These are phyloP conservation scores for Actinernus sp. DNA, from an alignment of 92 coral and sea anemone species.

Conservation along the genomic window DNA sequence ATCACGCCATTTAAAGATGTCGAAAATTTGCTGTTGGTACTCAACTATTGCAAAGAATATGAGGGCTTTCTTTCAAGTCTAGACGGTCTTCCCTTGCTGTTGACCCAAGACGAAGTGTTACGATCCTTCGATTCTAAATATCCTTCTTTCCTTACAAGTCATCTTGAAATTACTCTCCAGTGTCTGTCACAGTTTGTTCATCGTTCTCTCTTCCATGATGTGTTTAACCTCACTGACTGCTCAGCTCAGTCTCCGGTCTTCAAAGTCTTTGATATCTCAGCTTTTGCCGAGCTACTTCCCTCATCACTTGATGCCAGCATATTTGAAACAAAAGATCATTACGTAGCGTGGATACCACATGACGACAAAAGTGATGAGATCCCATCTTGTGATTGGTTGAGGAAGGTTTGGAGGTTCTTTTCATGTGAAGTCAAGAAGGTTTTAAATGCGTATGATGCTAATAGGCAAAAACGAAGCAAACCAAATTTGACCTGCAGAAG, in stretches of 20 bases:
- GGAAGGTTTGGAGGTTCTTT: conserved; percentile 55
- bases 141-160: no score
- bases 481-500: not conserved
- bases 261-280: conserved; percentile 32
- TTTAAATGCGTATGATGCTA: not conserved
- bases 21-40: conserved; percentile 25
- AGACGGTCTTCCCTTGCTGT: no score
- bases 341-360: conserved; percentile 32
- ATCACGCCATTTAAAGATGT: conserved; percentile 46
- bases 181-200: conserved; percentile 51
- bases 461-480: not conserved
- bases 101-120: conserved; percentile 75
- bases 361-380: not conserved
- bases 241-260: conserved; percentile 2
- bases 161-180: not conserved
- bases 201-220: no score
- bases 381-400: conserved; percentile 34
- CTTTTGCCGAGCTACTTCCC: conserved; percentile 28
- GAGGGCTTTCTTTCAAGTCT: no score
- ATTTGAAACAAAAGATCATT: not conserved
- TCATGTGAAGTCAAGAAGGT: not conserved
- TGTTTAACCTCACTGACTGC: not conserved
- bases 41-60: no score
- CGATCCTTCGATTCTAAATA: no score
- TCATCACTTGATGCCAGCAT: not conserved